Evolutionary conservation across 2,797 vertebrate species (phyloP).

Genomic region (Enteromius viviparus): DNA sequence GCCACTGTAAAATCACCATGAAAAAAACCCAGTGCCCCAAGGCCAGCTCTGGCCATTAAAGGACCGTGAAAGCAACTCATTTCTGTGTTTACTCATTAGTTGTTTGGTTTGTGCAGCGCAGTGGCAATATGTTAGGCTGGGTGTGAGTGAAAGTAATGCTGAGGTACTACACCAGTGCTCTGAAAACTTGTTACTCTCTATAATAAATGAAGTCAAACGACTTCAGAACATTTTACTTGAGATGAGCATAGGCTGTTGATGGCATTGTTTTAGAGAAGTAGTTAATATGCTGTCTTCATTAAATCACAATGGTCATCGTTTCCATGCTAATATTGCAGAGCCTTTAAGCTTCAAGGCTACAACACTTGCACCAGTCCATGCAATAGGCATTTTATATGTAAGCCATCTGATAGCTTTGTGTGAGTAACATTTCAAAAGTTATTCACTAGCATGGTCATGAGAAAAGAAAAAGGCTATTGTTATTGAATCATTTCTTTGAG

Average conservation of each 20-base stretch:
- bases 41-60: slow-evolving; percentile 65
- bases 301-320: not conserved
- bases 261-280: not conserved
- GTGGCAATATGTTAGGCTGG: slow-evolving; percentile 63
- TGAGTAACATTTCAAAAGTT: not conserved
- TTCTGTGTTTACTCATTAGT: slow-evolving; percentile 68
- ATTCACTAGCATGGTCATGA: not conserved
- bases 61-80: slow-evolving; percentile 58
- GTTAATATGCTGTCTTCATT: not conserved
- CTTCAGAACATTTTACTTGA: slow-evolving; percentile 17
- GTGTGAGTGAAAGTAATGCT: slow-evolving; percentile 41
- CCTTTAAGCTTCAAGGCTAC: not conserved
- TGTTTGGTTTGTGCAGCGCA: slow-evolving; percentile 59
- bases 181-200: slow-evolving; percentile 57
- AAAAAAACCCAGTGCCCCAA: slow-evolving; percentile 46
- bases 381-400: not conserved
- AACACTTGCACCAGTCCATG: not conserved
- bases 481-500: not conserved
- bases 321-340: not conserved
- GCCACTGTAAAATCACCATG: slow-evolving; percentile 55
- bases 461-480: not conserved
- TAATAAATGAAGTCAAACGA: slow-evolving; percentile 36
- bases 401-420: not conserved
- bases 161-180: slow-evolving; percentile 47
- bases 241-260: not conserved